Percentiles rank a stretch among this genome's conserved stretches.
Conservation (phyloP, 1,140 invertebrate genomes). For the Anoplophora glabripennis region DNA sequence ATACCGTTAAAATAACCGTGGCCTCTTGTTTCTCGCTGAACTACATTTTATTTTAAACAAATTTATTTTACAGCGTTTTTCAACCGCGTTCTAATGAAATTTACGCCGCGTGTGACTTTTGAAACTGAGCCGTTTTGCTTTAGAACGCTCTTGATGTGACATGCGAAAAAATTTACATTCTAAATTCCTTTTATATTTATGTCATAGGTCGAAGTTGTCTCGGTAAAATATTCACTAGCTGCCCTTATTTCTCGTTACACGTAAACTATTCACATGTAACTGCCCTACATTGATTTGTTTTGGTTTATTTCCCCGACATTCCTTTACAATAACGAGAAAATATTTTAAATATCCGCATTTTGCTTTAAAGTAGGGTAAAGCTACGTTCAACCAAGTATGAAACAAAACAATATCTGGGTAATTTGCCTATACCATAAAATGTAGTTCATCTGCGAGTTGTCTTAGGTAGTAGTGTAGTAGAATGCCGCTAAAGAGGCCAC, state of each 20-base stretch:
- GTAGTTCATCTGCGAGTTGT: conserved; percentile 8
- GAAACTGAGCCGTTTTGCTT: not conserved
- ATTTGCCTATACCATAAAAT: conserved; percentile 8
- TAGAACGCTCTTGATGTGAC: not conserved
- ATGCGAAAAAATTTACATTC: conserved; percentile 4
- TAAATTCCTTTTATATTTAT: conserved; percentile 21
- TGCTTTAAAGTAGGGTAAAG: too few relatives aligned
- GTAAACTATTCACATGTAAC: not conserved
- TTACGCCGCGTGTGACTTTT: not conserved
- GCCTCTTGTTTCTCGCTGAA: conserved; percentile 11
- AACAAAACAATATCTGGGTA: not conserved
- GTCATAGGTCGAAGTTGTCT: conserved; percentile 11
- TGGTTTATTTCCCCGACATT: not conserved
- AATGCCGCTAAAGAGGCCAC: conserved; percentile 13
- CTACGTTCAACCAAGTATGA: too few relatives aligned
- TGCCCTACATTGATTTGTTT: not conserved
- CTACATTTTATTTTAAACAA: conserved; percentile 12
- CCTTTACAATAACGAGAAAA: too few relatives aligned
- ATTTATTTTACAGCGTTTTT: not conserved
- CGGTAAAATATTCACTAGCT: not conserved
- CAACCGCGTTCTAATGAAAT: not conserved
- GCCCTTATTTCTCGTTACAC: not conserved
- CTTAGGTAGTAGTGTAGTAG: conserved; percentile 5
- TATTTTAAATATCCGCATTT: too few relatives aligned
- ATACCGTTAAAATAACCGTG: conserved; percentile 14